Evolutionary conservation across 2,888 invertebrate species (phyloP).

Genomic region (Eugnorisma glareosa): DNA sequence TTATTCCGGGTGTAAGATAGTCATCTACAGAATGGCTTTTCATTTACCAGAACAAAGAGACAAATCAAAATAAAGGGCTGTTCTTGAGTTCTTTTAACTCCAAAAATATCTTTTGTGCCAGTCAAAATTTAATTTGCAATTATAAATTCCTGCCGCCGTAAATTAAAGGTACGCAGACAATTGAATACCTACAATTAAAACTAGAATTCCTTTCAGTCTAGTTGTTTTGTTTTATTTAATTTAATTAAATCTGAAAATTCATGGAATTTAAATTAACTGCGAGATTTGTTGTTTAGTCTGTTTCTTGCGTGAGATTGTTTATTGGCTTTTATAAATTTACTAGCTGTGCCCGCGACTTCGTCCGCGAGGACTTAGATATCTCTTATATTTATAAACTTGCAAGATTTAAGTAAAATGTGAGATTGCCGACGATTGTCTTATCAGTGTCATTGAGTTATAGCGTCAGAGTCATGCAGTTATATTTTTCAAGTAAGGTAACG

Average conservation of each 20-base stretch:
- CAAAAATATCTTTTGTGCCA: slow-evolving; percentile 74
- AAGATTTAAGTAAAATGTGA: neutral
- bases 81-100: slow-evolving; percentile 78
- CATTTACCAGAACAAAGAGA: slow-evolving; percentile 82
- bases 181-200: slow-evolving; percentile 42
- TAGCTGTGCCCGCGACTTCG: too few relatives aligned
- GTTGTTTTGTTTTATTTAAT: slow-evolving; percentile 47
- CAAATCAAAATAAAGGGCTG: slow-evolving; percentile 83
- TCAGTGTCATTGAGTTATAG: neutral
- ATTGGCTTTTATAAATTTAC: slow-evolving; percentile 5
- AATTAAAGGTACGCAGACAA: slow-evolving; percentile 55
- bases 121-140: slow-evolving; percentile 74
- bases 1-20: slow-evolving; percentile 73
- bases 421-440: neutral
- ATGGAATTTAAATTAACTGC: slow-evolving; percentile 52
- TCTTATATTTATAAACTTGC: neutral
- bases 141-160: slow-evolving; percentile 60
- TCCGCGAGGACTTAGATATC: too few relatives aligned
- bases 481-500: neutral
- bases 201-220: slow-evolving; percentile 48
- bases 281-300: slow-evolving; percentile 29
- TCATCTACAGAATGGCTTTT: slow-evolving; percentile 80
- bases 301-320: slow-evolving; percentile 13
- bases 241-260: slow-evolving; percentile 45
- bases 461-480: neutral